Evolutionary conservation across 1,140 invertebrate genomes (phyloP).

Genomic region (Pseudomyrmex dendroicus): DNA sequence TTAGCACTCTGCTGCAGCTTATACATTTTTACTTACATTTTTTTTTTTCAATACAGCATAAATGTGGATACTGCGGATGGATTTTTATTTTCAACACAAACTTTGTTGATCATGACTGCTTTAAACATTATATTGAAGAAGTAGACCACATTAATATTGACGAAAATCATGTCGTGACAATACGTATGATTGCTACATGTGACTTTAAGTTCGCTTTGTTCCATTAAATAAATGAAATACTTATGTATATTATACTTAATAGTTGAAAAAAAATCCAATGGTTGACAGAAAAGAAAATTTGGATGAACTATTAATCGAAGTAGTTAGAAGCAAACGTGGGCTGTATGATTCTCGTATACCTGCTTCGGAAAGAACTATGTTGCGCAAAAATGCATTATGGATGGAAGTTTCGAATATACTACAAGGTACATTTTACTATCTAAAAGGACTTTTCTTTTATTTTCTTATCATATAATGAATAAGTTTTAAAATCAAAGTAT

Average conservation of each 20-base stretch:
- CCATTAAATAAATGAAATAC: constrained; percentile 13
- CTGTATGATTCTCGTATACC: constrained; percentile 14
- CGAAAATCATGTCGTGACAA: background rate
- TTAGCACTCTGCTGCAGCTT: background rate
- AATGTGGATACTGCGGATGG: background rate
- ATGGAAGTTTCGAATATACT: background rate
- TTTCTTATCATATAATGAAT: background rate
- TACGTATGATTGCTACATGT: constrained; percentile 6
- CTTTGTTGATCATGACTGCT: background rate
- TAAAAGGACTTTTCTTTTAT: too few species aligned
- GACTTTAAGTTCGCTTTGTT: background rate
- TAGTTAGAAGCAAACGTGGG: constrained; percentile 11
- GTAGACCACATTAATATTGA: background rate
- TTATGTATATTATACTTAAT: background rate
- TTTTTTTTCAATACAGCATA: too few species aligned
- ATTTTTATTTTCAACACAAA: background rate
- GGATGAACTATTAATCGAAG: background rate
- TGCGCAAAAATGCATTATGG: constrained; percentile 25
- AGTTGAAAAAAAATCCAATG: background rate
- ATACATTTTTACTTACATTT: background rate
- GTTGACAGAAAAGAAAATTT: constrained; percentile 8
- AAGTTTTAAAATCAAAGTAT: background rate
- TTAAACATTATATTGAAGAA: too few species aligned
- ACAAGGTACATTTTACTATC: background rate
- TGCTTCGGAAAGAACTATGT: background rate